Conservation (phyloP, 2,113 vertebrate genomes). For the Mormyrus lacerda region DNA sequence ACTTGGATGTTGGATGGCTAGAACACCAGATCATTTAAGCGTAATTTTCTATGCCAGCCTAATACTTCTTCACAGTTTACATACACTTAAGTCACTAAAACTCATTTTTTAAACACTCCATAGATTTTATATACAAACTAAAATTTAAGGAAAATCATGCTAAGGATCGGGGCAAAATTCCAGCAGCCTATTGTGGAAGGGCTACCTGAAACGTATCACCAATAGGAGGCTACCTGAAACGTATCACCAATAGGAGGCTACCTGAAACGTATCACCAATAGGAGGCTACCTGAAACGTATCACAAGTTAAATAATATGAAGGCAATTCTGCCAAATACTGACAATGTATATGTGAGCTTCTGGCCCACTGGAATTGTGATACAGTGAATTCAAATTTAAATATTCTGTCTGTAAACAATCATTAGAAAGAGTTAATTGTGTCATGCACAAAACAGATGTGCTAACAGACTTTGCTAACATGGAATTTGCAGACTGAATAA, state of each 20-base stretch:
- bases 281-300: neutral
- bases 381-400: neutral
- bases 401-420: neutral
- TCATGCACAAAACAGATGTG: neutral
- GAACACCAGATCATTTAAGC: neutral
- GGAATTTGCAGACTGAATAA: neutral
- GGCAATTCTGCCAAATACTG: neutral
- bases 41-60: neutral
- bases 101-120: neutral
- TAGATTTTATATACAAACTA: neutral
- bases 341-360: neutral
- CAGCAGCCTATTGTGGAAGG: neutral
- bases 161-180: neutral
- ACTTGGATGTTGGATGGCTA: too few species aligned
- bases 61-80: neutral
- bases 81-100: neutral
- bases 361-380: neutral
- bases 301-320: neutral
- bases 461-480: neutral
- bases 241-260: too few species aligned
- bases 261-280: too few species aligned
- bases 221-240: too few species aligned
- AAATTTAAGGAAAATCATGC: neutral
- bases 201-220: too few species aligned
- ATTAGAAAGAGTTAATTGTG: neutral